Percentiles rank a stretch among this genome's conserved stretches.
Conservation (phyloP, 2,888 invertebrate species). For the Cosmia pyralina region DNA sequence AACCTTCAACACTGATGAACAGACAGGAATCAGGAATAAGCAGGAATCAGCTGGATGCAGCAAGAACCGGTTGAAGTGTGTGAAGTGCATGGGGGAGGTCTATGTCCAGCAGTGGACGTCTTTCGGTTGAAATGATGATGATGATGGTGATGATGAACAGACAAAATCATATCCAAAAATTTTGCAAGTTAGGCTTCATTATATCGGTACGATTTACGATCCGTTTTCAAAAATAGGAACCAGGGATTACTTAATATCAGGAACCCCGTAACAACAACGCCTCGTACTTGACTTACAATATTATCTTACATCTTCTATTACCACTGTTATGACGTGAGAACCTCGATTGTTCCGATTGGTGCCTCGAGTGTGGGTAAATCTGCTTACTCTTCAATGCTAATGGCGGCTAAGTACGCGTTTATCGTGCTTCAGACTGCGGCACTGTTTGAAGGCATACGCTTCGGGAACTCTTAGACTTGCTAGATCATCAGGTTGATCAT, state of each 20-base stretch:
- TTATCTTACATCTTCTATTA: conserved; percentile 68
- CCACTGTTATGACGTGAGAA: conserved; percentile 86
- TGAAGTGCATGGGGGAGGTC: no score
- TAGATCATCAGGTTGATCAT: neutral
- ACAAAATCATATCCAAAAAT: neutral
- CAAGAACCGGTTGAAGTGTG: no score
- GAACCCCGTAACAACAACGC: conserved; percentile 38
- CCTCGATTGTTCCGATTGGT: conserved; percentile 74
- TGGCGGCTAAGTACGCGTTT: conserved; percentile 56
- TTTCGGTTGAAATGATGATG: no score
- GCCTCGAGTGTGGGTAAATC: conserved; percentile 80
- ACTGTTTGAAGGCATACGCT: conserved; percentile 12
- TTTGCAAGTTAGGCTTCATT: neutral
- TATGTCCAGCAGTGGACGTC: no score
- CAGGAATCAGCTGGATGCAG: no score
- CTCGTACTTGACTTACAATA: conserved; percentile 40
- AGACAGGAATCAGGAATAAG: neutral
- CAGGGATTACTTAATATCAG: neutral
- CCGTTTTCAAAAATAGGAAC: neutral
- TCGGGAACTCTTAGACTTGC: neutral
- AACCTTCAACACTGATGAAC: neutral
- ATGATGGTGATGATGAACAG: neutral
- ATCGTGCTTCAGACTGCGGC: conserved; percentile 21
- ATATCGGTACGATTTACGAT: neutral
- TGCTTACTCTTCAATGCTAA: conserved; percentile 74